Evolutionary conservation across 2,113 vertebrate species (phyloP).

Genomic region (Ammodytes dubius): DNA sequence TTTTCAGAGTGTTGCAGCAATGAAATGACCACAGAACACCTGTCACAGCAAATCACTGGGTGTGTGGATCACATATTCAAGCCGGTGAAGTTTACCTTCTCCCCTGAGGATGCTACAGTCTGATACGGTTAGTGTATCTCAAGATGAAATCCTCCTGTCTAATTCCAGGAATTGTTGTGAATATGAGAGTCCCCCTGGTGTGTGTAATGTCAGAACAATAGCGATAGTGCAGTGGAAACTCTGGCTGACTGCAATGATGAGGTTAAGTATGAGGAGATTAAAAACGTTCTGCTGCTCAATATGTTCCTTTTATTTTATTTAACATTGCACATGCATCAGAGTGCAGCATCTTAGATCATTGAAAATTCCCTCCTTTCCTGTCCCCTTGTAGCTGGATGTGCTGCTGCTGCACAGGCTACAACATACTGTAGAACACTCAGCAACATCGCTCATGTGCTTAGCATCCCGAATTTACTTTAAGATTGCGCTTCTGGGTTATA

Average conservation of each 20-base stretch:
- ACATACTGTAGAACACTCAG: constrained; percentile 15
- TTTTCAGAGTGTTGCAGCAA: constrained; percentile 45
- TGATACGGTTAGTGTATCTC: constrained; percentile 47
- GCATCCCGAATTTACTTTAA: constrained; percentile 40
- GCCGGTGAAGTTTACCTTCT: constrained; percentile 62
- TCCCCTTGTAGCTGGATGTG: neutral
- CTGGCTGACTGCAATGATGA: constrained; percentile 23
- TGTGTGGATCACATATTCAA: constrained; percentile 61
- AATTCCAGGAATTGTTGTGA: constrained; percentile 36
- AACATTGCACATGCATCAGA: neutral
- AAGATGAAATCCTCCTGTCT: constrained; percentile 52
- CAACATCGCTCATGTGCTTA: constrained; percentile 29
- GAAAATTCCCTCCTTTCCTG: neutral
- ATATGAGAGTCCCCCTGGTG: constrained; percentile 43
- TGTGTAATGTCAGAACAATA: constrained; percentile 59
- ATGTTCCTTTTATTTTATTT: constrained; percentile 9
- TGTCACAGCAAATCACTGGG: constrained; percentile 66
- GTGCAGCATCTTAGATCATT: neutral
- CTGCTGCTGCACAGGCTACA: neutral
- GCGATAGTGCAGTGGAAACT: constrained; percentile 26
- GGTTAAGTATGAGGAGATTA: constrained; percentile 9
- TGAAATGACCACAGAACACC: constrained; percentile 71
- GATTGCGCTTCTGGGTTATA: constrained; percentile 43
- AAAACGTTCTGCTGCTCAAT: constrained; percentile 24
- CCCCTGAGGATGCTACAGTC: constrained; percentile 59